Base-by-base conservation (phyloP, 1,140 invertebrate genomes). In the Leptinotarsa undecemlineata region DNA sequence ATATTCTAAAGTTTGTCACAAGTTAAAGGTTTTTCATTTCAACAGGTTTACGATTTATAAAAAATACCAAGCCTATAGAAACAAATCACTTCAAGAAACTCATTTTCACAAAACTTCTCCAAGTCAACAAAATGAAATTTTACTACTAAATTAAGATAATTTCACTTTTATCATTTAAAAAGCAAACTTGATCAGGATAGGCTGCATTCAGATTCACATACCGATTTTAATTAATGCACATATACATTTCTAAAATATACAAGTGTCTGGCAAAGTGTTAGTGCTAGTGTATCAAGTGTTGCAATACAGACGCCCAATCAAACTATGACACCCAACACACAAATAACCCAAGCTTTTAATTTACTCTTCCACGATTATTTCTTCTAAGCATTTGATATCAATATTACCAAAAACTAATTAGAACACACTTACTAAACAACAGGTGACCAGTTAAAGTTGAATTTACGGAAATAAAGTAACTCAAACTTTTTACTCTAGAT, bases 321-420 rank as follows among this genome's bases (percentile, higher is more conserved):
- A 48, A 70, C 19, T 70, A 48, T 70, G 51, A 70, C 68, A 70
- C 68, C 51, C 20, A 70, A 60, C 47, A 70, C 68, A 70, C 23
- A 51, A 70, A 70, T 70, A 70, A 70, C 68, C 68, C 68, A 70
- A 48, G 51, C 48, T 51, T 60, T 21, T 26, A 21, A 21, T 6
- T 64, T 20, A 64, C 20, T 69, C 42, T 48, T 42, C 67, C 33
- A 57, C 15, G 6, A 57, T 57, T 15, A 57, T 57, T 57, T 57
- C 33, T 42, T 42, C 51, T 17, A n/a, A 57, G 51, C 51, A 17
- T 57, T n/a, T 57, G 15, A 19, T 57, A 17, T n/a, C 51, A 57
- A 57, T 57, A n/a, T 19, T 17, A 57, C 3, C 51, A 57, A 57
- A 17, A 57, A 57, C n/a, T 15, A 57, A 57, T 4, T 57, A 19